Base-by-base conservation (phyloP, 2,888 invertebrate species). In the Mimas tiliae region DNA sequence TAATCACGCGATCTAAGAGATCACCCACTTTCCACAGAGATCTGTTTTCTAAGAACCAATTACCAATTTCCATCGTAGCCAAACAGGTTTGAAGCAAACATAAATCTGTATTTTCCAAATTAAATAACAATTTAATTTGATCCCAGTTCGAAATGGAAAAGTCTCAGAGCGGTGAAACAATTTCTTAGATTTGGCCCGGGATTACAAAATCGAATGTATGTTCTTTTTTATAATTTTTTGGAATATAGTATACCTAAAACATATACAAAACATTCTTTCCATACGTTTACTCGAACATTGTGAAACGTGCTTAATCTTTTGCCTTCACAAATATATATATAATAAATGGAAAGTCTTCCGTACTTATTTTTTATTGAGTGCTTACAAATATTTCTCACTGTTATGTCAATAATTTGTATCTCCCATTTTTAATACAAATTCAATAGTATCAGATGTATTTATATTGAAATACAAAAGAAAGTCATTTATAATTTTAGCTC, bases 141-240 rank as follows among this genome's bases (percentile, higher is more conserved):
- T 63, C 65, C 42, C 65, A 64, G 62, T 64, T 53, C 47, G 21
- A 51, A 51, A 11, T 33, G 63, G 33, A 19, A 27, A 14, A 16
- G 70, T 67, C 64, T 62, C 62, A 55, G 70, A 72, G 34, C 69
- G 63, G 68, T 69, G 62, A 70, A 65, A 62, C 67, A 72, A 72
- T 73, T 55, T 62, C 53, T 70, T 65, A 68, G 70, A 74, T 75
- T 70, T 27, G 4, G 27, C 27, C 27, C 72, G 16, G 72, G 68
- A 73, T 73, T 71, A 74, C 70, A 69, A 69, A 58, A 69, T 70
- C 68, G 69, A 70, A 71, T 75, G 71, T 72, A 64, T n/a, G n/a
- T 45, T 55, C 55, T 52, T 65, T 34, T 63, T 66, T 63, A 33
- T 66, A 62, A 45, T 65, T 45, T 45, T 45, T 45, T 12, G 1